These are phyloP conservation scores for Lethenteron reissneri DNA, from an alignment of 2,113 vertebrate species.

Conservation along the genomic window DNA sequence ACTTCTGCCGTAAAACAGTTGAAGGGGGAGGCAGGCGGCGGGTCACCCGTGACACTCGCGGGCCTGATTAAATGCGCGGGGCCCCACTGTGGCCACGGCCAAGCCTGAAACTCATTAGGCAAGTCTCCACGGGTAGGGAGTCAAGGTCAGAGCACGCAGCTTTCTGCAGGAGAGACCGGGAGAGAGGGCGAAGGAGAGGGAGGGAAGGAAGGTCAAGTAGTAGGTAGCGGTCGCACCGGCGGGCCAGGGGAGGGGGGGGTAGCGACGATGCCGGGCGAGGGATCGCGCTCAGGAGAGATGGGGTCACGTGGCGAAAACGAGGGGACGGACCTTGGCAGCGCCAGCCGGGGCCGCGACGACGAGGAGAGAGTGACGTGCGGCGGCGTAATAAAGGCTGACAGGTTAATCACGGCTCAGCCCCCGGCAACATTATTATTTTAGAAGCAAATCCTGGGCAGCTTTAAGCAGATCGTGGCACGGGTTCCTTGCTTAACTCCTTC, in stretches of 20 bases:
- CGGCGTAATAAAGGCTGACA: conserved; percentile 5
- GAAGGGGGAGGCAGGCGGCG: too few relatives aligned
- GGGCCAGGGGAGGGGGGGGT: neutral
- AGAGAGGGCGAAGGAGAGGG: neutral
- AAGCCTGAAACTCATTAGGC: conserved; percentile 5
- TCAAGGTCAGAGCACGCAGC: conserved; percentile 5
- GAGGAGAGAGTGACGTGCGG: neutral
- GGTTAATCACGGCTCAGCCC: conserved; percentile 6
- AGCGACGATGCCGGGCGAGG: neutral
- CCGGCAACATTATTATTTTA: conserved; percentile 7
- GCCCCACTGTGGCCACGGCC: neutral
- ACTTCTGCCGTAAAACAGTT: too few relatives aligned
- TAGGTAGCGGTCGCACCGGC: neutral
- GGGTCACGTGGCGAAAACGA: too few relatives aligned
- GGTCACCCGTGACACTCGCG: neutral
- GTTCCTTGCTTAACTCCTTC: conserved; percentile 1
- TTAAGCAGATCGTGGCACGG: conserved; percentile 6
- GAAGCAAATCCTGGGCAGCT: conserved; percentile 5
- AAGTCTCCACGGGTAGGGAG: conserved; percentile 2
- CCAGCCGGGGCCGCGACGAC: too few relatives aligned
- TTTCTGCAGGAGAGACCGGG: neutral
- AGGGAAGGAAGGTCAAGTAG: neutral
- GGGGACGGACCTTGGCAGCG: too few relatives aligned
- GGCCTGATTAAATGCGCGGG: conserved; percentile 4
- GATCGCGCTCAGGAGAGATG: neutral